Percentiles rank a stretch among this genome's conserved stretches.
These are phyloP conservation scores for Phthorimaea operculella DNA, from an alignment of 1,140 invertebrate species.

Conservation along the genomic window DNA sequence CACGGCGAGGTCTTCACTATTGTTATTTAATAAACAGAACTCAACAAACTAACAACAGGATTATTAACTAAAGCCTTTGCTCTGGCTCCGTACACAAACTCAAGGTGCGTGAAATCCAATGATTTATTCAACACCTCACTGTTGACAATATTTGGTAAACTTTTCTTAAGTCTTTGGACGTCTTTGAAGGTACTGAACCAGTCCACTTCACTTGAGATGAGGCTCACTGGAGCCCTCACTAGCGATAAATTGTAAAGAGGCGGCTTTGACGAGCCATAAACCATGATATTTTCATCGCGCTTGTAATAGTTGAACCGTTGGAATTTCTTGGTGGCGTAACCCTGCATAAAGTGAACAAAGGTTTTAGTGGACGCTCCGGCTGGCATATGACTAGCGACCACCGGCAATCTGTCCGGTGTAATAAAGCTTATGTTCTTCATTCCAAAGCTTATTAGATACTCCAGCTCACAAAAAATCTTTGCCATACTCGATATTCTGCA, in stretches of 20 bases:
- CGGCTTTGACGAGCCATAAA: constrained; percentile 32
- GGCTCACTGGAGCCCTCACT: constrained; percentile 30
- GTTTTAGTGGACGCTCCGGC: constrained; percentile 41
- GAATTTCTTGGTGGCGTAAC: constrained; percentile 35
- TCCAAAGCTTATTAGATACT: constrained; percentile 36
- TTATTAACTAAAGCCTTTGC: constrained; percentile 35
- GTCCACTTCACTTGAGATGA: constrained; percentile 42
- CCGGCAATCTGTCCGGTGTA: constrained; percentile 26
- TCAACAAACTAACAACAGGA: constrained; percentile 30
- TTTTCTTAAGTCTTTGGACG: constrained; percentile 24
- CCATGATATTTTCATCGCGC: constrained; percentile 22
- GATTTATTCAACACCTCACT: constrained; percentile 30
- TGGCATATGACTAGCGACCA: constrained; percentile 43
- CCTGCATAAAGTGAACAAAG: constrained; percentile 48
- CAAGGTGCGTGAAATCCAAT: constrained; percentile 45
- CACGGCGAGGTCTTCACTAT: not conserved
- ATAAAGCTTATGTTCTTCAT: constrained; percentile 33
- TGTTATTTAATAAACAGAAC: constrained; percentile 2
- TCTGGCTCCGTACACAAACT: constrained; percentile 47
- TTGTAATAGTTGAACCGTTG: constrained; percentile 49
- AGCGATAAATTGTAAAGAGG: constrained; percentile 37
- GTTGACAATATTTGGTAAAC: constrained; percentile 29
- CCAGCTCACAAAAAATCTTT: constrained; percentile 33
- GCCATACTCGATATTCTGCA: constrained; percentile 23
- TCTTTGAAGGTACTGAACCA: constrained; percentile 40